Evolutionary conservation across 2,888 invertebrate species (phyloP).

Genomic region (Pammene aurita): DNA sequence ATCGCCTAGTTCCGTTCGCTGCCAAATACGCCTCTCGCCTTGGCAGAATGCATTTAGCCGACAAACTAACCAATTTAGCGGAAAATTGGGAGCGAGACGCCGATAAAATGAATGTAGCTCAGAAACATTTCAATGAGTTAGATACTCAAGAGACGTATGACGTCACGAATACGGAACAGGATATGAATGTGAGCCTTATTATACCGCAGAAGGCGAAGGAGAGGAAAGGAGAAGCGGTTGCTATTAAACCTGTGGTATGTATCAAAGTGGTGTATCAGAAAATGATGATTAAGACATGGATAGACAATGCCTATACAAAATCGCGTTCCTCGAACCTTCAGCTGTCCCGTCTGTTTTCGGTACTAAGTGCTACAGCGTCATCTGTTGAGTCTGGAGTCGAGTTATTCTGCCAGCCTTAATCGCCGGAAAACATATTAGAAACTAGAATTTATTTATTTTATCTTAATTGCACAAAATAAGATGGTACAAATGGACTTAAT

Average conservation of each 20-base stretch:
- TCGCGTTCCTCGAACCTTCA: too few species aligned
- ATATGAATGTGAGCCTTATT: slow-evolving; percentile 72
- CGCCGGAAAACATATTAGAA: too few species aligned
- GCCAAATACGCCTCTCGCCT: slow-evolving; percentile 94
- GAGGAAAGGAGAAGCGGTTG: slow-evolving; percentile 63
- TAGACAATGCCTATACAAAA: too few species aligned
- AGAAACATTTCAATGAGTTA: slow-evolving; percentile 67
- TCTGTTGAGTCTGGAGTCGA: too few species aligned
- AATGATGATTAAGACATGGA: too few species aligned
- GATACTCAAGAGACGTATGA: slow-evolving; percentile 74
- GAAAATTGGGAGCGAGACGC: slow-evolving; percentile 69
- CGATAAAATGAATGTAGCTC: slow-evolving; percentile 62
- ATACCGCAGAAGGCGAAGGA: slow-evolving; percentile 70
- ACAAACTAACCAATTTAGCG: slow-evolving; percentile 87
- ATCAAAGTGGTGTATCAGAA: too few species aligned
- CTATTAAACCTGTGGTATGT: slow-evolving; percentile 75
- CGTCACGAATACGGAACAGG: slow-evolving; percentile 64
- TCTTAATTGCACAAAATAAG: too few species aligned
- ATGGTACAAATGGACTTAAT: too few species aligned
- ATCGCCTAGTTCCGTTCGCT: slow-evolving; percentile 90
- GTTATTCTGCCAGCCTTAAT: too few species aligned
- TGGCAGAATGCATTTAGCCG: slow-evolving; percentile 89
- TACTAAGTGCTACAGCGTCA: too few species aligned
- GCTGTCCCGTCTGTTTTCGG: too few species aligned
- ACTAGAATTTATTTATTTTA: too few species aligned